Evolutionary conservation across 2,113 vertebrate genomes (phyloP), one percentile per base, ranked within the genome.

Genomic region (Cacatua alba): DNA sequence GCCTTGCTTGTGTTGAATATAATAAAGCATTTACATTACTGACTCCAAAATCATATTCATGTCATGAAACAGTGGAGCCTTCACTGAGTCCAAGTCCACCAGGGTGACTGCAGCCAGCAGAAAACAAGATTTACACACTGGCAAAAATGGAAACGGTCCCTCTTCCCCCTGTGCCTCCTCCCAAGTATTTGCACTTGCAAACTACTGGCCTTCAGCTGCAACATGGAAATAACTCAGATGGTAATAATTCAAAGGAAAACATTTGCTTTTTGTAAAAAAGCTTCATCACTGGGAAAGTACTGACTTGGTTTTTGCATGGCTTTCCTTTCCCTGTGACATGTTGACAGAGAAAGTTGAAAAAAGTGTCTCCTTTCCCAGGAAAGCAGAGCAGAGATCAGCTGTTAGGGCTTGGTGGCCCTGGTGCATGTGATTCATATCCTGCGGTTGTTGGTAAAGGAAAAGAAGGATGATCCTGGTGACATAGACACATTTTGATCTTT

Each of bases 161-260:
- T 96, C 79, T 96, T 96, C 57, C 24, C 65, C 57, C 18, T 60
- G 7, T 62, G 82, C 20, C 24, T 84, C 11, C 37, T 43, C 11
- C 21, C 46, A 91, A 57, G 29, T 87, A 82, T 82, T 92, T 95
- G 81, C 83, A 82, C 91, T 97, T 96, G 81, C 72, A 95, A 92
- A 94, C 92, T 95, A 85, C 92, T 85, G 78, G 77, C 83, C 94
- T 95, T 95, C 88, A 95, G 74, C 83, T 94, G 91, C 74, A 89
- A 80, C 35, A 46, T 69, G 53, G 63, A 96, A 95, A 92, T 95
- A 94, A 82, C 84, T 96, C 91, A 94, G 88, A 95, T 89, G 86
- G 91, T 93, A 95, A 79, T 93, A 94, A 96, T 94, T 95, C 91
- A 89, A 96, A 95, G n/a, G 53, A 94, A 94, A 94, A 94, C 70